These are phyloP conservation scores for Drosophila lini DNA, from an alignment of 1,140 invertebrate species.

Conservation along the genomic window DNA sequence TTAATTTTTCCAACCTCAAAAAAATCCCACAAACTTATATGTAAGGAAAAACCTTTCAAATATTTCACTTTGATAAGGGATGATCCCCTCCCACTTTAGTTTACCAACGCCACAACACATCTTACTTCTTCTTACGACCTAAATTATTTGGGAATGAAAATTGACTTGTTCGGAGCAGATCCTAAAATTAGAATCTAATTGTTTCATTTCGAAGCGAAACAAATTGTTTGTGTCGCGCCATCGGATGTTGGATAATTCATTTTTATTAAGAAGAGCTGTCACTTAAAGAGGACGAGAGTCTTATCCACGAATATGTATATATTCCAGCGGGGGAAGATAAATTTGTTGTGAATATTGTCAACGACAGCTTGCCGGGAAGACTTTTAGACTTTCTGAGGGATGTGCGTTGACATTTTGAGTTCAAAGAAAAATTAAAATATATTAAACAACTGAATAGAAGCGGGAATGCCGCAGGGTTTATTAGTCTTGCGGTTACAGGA, in stretches of 20 bases:
- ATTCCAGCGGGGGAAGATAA: slow-evolving; percentile 31
- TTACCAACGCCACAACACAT: slow-evolving; percentile 5
- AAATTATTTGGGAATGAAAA: slow-evolving; percentile 30
- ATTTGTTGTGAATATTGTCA: slow-evolving; percentile 33
- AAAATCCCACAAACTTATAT: too few species aligned
- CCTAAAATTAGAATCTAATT: slow-evolving; percentile 46
- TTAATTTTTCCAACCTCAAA: not conserved
- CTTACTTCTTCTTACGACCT: slow-evolving; percentile 7
- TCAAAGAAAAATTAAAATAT: slow-evolving; percentile 13
- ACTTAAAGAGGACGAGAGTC: slow-evolving; percentile 31
- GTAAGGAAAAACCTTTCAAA: too few species aligned
- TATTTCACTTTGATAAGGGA: slow-evolving; percentile 4
- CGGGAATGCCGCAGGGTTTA: not conserved
- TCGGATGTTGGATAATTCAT: slow-evolving; percentile 50
- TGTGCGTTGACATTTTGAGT: slow-evolving; percentile 23
- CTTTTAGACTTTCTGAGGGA: slow-evolving; percentile 19
- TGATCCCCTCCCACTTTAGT: slow-evolving; percentile 14
- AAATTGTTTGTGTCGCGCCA: slow-evolving; percentile 40
- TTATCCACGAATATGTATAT: slow-evolving; percentile 11
- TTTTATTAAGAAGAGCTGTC: slow-evolving; percentile 49
- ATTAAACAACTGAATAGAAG: slow-evolving; percentile 4
- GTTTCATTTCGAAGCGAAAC: slow-evolving; percentile 32
- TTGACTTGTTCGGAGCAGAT: slow-evolving; percentile 24
- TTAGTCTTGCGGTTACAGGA: not conserved
- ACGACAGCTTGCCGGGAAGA: slow-evolving; percentile 31